Evolutionary conservation across 1,140 invertebrate species (phyloP).

Genomic region (Brachionus sp.): DNA sequence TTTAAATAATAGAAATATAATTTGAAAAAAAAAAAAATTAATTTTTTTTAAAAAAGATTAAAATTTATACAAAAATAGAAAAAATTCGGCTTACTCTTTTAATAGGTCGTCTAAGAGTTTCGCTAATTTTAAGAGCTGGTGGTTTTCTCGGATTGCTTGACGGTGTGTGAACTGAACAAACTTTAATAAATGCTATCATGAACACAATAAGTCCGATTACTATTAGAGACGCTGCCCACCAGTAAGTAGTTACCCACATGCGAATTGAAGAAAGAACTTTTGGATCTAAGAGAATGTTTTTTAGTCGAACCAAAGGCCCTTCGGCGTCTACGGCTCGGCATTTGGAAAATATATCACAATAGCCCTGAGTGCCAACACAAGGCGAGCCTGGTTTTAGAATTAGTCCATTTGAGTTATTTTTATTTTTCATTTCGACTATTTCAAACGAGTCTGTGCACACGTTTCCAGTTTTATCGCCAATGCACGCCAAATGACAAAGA

Average conservation of each 20-base stretch:
- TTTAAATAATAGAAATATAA: no score
- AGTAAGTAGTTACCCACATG: constrained; percentile 56
- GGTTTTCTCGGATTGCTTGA: constrained; percentile 76
- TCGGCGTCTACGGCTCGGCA: constrained; percentile 95
- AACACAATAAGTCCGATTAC: constrained; percentile 83
- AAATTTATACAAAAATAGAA: neutral
- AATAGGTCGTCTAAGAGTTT: constrained; percentile 49
- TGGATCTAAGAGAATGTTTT: constrained; percentile 89
- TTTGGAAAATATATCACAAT: constrained; percentile 96
- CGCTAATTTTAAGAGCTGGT: constrained; percentile 53
- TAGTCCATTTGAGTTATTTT: constrained; percentile 1
- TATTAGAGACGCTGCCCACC: constrained; percentile 92
- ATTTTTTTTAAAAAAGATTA: no score
- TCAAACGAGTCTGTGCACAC: constrained; percentile 27
- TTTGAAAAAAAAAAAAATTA: no score
- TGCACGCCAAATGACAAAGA: constrained; percentile 91
- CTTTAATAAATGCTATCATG: constrained; percentile 98
- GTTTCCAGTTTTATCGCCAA: constrained; percentile 32
- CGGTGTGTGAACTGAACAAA: constrained; percentile 97
- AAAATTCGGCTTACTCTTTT: constrained; percentile 11
- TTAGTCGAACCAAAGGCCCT: constrained; percentile 88
- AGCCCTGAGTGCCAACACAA: constrained; percentile 89
- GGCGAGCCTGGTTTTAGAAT: constrained; percentile 72
- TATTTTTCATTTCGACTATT: constrained; percentile 26
- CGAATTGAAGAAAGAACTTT: constrained; percentile 68